Base-by-base conservation (phyloP, 2,888 invertebrate species). In the Microctonus brassicae region DNA sequence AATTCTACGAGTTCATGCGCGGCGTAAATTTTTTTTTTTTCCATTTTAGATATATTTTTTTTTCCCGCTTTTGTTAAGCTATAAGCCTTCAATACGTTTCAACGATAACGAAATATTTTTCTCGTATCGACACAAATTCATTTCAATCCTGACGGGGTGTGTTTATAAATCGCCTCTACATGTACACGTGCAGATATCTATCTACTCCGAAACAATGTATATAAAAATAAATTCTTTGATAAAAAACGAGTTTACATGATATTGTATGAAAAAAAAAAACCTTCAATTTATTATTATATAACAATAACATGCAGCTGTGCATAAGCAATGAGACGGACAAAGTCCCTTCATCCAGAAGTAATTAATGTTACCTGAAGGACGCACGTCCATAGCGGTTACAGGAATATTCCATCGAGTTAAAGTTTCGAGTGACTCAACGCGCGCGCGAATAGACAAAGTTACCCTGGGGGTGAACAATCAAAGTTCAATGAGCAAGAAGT, bases 401-500 rank as follows among this genome's bases (percentile, higher is more conserved):
- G 39, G 34, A 55, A 55, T 57, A 66, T 57, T 66, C 26, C 17
- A 66, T 55, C 57, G 26, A 57, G 57, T 57, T 66, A 36, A 66
- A 66, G 55, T 39, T 66, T 24, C 17, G 55, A 64, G 53, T 57
- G 57, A 66, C 57, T 57, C 66, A 13, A 29, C 53, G n/a, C 47
- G 34, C 57, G 55, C 26, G 36, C 57, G 39, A 22, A 34, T 57
- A 39, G 22, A 36, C 57, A 66, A 66, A 66, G 57, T 66, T 66
- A 5, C 65, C 36, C 66, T 39, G 17, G 34, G 57, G 39, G 20
- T 47, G 47, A 34, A 57, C 57, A 66, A 66, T 66, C 66, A 33
- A 66, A 66, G 66, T 66, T 66, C 66, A 66, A 66, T 66, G 66
- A 57, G 57, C 66, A 66, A 66, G 66, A 57, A 66, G 66, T 66